Base-by-base conservation (phyloP, 2,113 vertebrate species). In the Ginglymostoma cirratum region DNA sequence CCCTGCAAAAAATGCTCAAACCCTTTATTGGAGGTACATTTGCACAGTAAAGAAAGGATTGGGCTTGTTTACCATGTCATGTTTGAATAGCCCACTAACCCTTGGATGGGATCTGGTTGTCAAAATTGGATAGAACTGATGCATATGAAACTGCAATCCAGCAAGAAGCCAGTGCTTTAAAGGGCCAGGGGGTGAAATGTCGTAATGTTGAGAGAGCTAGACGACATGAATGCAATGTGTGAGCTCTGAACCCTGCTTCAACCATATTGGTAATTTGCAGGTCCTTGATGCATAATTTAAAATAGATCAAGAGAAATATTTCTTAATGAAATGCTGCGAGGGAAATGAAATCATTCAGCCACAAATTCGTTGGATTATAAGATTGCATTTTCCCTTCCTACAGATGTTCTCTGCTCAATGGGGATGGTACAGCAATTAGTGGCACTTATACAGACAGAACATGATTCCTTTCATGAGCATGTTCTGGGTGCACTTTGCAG, bases 371-470 rank as follows among this genome's bases (percentile, higher is more conserved):
- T 6, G n/a, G 89, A 38, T 45, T 83, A 83, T 12, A 83, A 42
- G 6, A 34, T 34, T 92, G 30, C 19, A 8, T 1, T 65, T 7
- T 52, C 38, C 76, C 45, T 14, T 66, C 38, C 96, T n/a, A 1
- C 97, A 99, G 98, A 97, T 30, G 97, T 98, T 0, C 97, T 99
- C 27, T 97, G 98, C 94, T 98, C 98, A 72, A 99, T 99, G 98
- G 98, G 98, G 2, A 99, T 99, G 98, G 98, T 98, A 4, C 98
- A 99, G 97, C 98, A 99, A 97, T 97, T 99, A 66, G 98, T 98
- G 0, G 97, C 98, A 0, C 97, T 98, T 30, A 97, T 98, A 5
- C 97, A 97, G 8, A 96, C 96, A 0, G 97, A 98, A 1, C 98
- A 97, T 96, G 97, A 97, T 14, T 95, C 97, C 42, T 97, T 98